phyloP scores from a whole-genome alignment of 2,797 vertebrate species.

The Danionella dracula region DNA sequence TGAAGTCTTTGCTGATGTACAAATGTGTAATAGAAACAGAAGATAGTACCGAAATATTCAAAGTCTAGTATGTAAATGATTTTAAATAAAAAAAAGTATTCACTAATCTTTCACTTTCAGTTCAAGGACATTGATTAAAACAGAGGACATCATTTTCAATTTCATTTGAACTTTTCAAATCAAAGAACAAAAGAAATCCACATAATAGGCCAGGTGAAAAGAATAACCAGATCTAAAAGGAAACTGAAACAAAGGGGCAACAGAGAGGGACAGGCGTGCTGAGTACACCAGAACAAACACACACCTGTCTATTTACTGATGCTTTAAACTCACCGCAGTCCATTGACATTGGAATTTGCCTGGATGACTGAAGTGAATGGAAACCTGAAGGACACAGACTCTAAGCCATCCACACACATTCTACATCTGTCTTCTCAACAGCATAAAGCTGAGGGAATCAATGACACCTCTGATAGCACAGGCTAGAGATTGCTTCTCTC shows the following conservation, averaged over 20 bases:
- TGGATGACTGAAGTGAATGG: conserved; percentile 38
- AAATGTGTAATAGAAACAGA: too few species aligned
- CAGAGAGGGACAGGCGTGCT: not conserved
- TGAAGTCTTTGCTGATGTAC: too few species aligned
- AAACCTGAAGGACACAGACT: conserved; percentile 38
- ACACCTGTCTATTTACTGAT: not conserved
- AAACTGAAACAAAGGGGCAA: not conserved
- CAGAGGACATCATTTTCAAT: too few species aligned
- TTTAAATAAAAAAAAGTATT: too few species aligned
- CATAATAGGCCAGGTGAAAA: too few species aligned
- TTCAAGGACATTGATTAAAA: too few species aligned
- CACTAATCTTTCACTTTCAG: too few species aligned
- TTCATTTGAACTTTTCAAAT: too few species aligned
- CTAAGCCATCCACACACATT: conserved; percentile 15
- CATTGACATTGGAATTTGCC: conserved; percentile 37
- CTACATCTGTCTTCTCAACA: conserved; percentile 17
- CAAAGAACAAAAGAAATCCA: not conserved
- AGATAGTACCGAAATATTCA: too few species aligned
- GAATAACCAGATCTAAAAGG: not conserved
- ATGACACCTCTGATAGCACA: conserved; percentile 22
- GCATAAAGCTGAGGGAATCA: conserved; percentile 12
- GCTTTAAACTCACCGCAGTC: conserved; percentile 28
- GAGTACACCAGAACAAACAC: not conserved
- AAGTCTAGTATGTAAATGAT: too few species aligned
- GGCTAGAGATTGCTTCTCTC: conserved; percentile 28